phyloP scores from a whole-genome alignment of 2,797 vertebrate species.

The Ctenopoma kingsleyae region DNA sequence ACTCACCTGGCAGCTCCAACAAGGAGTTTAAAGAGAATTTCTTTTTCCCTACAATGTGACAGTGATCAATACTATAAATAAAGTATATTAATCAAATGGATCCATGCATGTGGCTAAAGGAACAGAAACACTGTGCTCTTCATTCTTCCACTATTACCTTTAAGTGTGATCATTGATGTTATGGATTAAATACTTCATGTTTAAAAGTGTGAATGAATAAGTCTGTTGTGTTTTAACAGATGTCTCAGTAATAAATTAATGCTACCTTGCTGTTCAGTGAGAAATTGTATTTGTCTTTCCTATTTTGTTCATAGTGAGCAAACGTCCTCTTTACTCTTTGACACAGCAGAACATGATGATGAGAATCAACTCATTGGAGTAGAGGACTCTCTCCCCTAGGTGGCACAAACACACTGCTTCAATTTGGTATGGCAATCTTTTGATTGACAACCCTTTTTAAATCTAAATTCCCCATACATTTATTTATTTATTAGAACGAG shows the following conservation, averaged over 20 bases:
- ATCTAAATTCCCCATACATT: background rate
- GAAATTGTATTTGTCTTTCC: background rate
- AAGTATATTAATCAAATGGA: slow-evolving; percentile 40
- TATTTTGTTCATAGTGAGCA: background rate
- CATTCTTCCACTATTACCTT: slow-evolving; percentile 73
- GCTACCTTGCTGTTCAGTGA: slow-evolving; percentile 45
- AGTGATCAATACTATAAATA: background rate
- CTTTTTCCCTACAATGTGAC: slow-evolving; percentile 16
- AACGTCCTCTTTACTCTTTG: background rate
- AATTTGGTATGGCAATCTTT: background rate
- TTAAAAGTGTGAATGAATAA: slow-evolving; percentile 68
- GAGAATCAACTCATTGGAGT: background rate
- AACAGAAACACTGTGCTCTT: slow-evolving; percentile 46
- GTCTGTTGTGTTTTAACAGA: slow-evolving; percentile 56
- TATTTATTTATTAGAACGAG: background rate
- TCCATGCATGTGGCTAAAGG: slow-evolving; percentile 55
- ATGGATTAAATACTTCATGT: slow-evolving; percentile 69
- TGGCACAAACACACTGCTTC: slow-evolving; percentile 2
- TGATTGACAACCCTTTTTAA: background rate
- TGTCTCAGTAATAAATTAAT: slow-evolving; percentile 55
- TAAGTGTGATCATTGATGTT: slow-evolving; percentile 64
- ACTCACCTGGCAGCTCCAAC: slow-evolving; percentile 35
- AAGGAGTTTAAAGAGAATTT: slow-evolving; percentile 32
- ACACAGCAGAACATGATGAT: background rate
- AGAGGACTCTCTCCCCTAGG: slow-evolving; percentile 18